Conservation (phyloP, 2,113 vertebrate species). For the Callocephalon fimbriatum region DNA sequence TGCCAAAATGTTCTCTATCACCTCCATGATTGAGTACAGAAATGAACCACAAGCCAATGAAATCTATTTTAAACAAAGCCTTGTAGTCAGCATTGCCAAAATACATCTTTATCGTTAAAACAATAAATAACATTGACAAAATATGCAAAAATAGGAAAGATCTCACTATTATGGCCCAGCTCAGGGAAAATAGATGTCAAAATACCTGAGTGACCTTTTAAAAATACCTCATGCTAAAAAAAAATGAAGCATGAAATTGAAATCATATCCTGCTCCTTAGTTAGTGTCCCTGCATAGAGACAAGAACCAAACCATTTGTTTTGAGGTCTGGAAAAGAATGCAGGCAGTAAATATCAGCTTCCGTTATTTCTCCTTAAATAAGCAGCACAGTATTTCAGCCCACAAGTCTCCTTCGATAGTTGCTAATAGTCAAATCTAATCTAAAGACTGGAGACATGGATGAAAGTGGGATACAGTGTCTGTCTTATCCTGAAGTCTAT, state of each 20-base stretch:
- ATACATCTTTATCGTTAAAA: slow-evolving; percentile 40
- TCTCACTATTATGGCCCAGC: neutral
- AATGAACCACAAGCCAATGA: slow-evolving; percentile 13
- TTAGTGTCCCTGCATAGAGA: neutral
- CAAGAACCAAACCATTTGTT: slow-evolving; percentile 19
- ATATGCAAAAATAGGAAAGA: slow-evolving; percentile 1
- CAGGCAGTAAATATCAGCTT: neutral
- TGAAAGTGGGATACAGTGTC: neutral
- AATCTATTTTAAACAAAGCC: slow-evolving; percentile 56
- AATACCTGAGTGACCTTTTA: slow-evolving; percentile 32
- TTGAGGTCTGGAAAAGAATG: slow-evolving; percentile 6
- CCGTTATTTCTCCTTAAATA: slow-evolving; percentile 11
- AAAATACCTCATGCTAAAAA: neutral
- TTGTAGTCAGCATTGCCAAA: slow-evolving; percentile 43
- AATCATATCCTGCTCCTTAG: neutral
- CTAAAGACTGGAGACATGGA: neutral
- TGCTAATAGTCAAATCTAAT: slow-evolving; percentile 25
- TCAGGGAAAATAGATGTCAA: neutral
- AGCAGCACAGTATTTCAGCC: neutral
- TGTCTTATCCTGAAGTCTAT: neutral
- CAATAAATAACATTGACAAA: slow-evolving; percentile 46
- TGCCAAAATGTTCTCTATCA: slow-evolving; percentile 48
- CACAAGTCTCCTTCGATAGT: neutral
- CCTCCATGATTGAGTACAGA: slow-evolving; percentile 17
- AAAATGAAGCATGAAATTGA: neutral